Percentiles rank a stretch among this genome's conserved stretches.
These are phyloP conservation scores for Lottia scabra DNA, from an alignment of 2,888 invertebrate species.

Conservation along the genomic window DNA sequence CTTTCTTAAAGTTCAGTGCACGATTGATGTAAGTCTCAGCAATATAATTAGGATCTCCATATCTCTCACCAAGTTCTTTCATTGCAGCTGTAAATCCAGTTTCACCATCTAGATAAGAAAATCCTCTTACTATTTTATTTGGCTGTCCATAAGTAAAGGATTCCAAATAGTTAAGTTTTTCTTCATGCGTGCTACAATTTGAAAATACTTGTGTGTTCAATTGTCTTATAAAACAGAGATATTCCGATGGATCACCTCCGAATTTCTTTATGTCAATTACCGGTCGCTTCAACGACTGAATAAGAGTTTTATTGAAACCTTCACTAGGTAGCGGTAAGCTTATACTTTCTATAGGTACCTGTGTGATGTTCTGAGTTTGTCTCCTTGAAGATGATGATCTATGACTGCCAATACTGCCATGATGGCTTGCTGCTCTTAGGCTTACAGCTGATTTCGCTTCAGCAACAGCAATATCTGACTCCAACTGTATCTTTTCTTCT, in stretches of 20 bases:
- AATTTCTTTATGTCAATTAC: background rate
- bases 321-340: no score
- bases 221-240: background rate
- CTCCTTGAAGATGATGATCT: no score
- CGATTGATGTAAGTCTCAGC: conserved; percentile 17
- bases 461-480: background rate
- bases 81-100: background rate
- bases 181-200: background rate
- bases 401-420: no score
- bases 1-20: conserved; percentile 7
- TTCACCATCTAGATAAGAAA: background rate
- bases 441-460: background rate
- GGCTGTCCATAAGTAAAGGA: background rate
- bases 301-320: background rate
- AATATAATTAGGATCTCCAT: no score
- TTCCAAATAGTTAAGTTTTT: background rate
- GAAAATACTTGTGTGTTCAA: background rate
- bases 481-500: background rate
- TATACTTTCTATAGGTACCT: no score
- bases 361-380: no score
- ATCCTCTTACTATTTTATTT: background rate
- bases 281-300: background rate
- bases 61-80: background rate
- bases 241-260: background rate
- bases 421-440: no score